Conservation (phyloP, 2,113 vertebrate genomes). For the Galbula dea region DNA sequence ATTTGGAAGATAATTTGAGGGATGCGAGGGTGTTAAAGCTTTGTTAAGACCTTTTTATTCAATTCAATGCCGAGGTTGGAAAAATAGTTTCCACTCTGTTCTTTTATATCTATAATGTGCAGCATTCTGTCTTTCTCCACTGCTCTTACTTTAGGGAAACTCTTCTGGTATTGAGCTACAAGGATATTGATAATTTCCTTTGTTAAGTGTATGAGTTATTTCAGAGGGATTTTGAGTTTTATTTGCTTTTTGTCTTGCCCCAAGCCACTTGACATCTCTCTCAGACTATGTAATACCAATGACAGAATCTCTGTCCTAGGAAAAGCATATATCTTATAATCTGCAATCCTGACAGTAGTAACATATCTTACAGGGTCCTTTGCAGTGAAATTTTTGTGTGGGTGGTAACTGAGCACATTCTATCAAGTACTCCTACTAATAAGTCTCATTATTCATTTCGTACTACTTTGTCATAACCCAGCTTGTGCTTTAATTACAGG, state of each 20-base stretch:
- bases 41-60: not conserved
- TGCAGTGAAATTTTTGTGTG: not conserved
- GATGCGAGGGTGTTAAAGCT: not conserved
- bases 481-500: constrained; percentile 72
- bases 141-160: not conserved
- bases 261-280: not conserved
- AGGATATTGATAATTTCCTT: not conserved
- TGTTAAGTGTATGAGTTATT: not conserved
- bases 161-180: not conserved
- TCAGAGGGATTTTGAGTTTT: not conserved
- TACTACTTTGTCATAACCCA: not conserved
- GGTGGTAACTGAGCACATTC: not conserved
- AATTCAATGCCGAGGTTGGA: not conserved
- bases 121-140: not conserved
- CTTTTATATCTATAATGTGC: not conserved
- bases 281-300: not conserved
- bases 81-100: not conserved
- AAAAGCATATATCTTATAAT: not conserved
- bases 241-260: not conserved
- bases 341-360: not conserved
- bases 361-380: not conserved
- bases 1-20: not conserved
- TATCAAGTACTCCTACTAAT: not conserved
- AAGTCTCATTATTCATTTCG: not conserved
- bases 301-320: not conserved